phyloP scores from a whole-genome alignment of 2,113 vertebrate species.

The Microcebus murinus region DNA sequence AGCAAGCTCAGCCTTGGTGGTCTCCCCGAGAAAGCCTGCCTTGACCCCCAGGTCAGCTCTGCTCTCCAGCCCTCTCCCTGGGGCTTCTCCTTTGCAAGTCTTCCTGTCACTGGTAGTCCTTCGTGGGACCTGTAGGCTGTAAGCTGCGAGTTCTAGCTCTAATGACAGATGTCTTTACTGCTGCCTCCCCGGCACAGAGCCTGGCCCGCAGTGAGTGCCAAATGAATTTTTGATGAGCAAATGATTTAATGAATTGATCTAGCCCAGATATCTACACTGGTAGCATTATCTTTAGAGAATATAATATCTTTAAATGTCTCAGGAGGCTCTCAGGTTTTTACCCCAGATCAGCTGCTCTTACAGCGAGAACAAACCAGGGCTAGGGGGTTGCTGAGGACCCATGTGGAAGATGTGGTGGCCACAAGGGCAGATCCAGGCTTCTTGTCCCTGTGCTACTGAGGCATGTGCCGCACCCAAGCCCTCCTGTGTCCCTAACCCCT shows the following conservation, averaged over 20 bases:
- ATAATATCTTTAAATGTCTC: background rate
- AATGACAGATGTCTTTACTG: background rate
- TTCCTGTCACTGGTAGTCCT: background rate
- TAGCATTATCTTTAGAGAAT: background rate
- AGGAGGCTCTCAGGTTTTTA: background rate
- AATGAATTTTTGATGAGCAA: background rate
- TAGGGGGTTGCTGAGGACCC: background rate
- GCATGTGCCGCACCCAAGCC: rapidly evolving
- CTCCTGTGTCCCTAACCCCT: background rate
- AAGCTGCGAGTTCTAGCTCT: background rate
- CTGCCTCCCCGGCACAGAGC: background rate
- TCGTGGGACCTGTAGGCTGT: rapidly evolving
- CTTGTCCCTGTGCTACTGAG: background rate
- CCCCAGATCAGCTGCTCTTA: background rate
- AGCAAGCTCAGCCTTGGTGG: background rate
- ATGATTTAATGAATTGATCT: background rate
- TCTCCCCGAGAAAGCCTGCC: background rate
- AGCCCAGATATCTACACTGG: background rate
- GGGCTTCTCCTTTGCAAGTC: background rate
- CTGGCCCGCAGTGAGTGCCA: background rate
- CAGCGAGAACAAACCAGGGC: background rate
- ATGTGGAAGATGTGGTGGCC: background rate
- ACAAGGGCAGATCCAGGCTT: no score
- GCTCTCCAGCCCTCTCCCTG: background rate
- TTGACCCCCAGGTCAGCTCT: background rate